Evolutionary conservation across 2,797 vertebrate species (phyloP).

Genomic region (Helostoma temminkii): DNA sequence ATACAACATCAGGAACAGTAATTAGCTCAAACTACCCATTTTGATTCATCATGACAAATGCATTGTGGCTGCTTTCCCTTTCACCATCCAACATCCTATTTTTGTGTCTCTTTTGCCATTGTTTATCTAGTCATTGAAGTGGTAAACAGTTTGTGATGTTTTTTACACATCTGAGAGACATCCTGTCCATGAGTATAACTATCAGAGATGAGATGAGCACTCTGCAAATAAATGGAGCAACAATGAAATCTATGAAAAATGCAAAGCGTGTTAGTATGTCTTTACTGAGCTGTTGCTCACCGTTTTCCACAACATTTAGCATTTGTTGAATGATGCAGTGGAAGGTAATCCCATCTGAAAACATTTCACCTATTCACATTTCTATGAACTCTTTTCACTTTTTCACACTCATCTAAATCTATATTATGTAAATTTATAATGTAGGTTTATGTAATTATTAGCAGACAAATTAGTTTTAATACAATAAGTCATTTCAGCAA

Average conservation of each 20-base stretch:
- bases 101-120: neutral
- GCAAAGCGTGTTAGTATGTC: neutral
- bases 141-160: neutral
- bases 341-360: conserved; percentile 1
- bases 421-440: conserved; percentile 20
- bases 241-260: neutral
- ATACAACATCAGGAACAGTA: neutral
- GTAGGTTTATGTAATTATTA: conserved; percentile 42
- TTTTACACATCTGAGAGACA: neutral
- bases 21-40: conserved; percentile 14
- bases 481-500: conserved; percentile 54
- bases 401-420: conserved; percentile 8
- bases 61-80: neutral
- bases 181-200: neutral
- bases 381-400: neutral
- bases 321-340: neutral
- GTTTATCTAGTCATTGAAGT: neutral
- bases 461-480: conserved; percentile 46
- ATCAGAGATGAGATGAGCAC: neutral
- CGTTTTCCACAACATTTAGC: neutral
- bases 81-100: neutral
- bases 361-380: neutral
- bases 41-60: conserved; percentile 30
- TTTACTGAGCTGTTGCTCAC: neutral
- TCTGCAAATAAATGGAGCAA: neutral